Conservation (phyloP, 2,113 vertebrate genomes). For the Motacilla alba region DNA sequence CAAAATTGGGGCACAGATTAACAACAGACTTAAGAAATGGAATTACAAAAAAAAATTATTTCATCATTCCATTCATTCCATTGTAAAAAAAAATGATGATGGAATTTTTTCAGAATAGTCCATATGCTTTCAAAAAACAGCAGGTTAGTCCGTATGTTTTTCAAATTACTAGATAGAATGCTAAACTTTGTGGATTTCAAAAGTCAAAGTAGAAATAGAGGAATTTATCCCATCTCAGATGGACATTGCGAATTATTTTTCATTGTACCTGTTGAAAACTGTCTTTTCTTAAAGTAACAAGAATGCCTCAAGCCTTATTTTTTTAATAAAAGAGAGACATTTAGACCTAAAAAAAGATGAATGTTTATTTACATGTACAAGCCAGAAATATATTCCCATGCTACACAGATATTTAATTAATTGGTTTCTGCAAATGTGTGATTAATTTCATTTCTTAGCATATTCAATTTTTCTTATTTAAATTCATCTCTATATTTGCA, state of each 20-base stretch:
- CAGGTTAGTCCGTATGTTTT: not conserved
- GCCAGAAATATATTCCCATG: not conserved
- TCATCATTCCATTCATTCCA: not conserved
- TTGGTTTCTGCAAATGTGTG: not conserved
- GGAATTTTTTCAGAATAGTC: not conserved
- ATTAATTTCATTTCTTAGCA: not conserved
- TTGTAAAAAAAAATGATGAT: fast-evolving
- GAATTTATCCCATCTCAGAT: not conserved
- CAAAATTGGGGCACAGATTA: not conserved
- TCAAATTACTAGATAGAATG: not conserved
- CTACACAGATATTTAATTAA: not conserved
- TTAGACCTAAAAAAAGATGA: not conserved
- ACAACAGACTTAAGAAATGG: not conserved
- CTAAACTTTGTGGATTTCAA: not conserved
- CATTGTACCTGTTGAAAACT: not conserved
- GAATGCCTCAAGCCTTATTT: not conserved
- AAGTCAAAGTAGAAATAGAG: not conserved
- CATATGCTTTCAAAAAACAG: not conserved
- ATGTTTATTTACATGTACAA: not conserved
- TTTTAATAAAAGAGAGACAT: not conserved
- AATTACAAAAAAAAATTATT: not conserved
- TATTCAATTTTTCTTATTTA: not conserved
- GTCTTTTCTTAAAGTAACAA: not conserved
- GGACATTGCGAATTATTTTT: not conserved
- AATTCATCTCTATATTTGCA: not conserved